A percentile compares a stretch with the other conserved stretches of the same genome.
Evolutionary conservation across 1,140 invertebrate genomes (phyloP).

Genomic region (Olivierus martensii): DNA sequence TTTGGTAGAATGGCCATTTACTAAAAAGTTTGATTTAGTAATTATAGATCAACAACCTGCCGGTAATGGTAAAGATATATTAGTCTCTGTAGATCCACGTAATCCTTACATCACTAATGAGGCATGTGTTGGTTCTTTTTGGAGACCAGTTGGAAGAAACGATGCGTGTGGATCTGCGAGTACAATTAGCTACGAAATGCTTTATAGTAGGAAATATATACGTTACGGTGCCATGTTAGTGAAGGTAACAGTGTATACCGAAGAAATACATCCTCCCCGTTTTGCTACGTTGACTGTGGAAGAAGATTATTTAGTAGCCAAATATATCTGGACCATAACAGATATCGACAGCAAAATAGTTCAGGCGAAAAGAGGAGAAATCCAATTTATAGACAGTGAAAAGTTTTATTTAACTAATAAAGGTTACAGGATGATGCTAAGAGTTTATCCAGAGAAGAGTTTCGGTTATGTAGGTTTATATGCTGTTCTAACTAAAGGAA

Average conservation of each 20-base stretch:
- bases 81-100: conserved; percentile 2
- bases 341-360: conserved; percentile 1
- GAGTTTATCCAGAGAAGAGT: conserved; percentile 7
- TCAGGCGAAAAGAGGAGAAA: background rate
- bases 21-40: conserved; percentile 9
- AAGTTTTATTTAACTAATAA: conserved; percentile 14
- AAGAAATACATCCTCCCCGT: conserved; percentile 8
- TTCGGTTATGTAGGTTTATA: conserved; percentile 2
- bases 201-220: conserved; percentile 14
- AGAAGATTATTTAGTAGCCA: background rate
- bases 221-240: conserved; percentile 10
- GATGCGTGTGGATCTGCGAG: conserved; percentile 8
- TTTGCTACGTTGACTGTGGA: conserved; percentile 5
- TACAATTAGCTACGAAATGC: conserved; percentile 2
- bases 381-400: conserved; percentile 8
- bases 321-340: conserved; percentile 6
- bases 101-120: conserved; percentile 2
- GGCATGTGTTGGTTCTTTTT: conserved; percentile 8
- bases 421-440: conserved; percentile 12
- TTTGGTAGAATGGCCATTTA: conserved; percentile 17
- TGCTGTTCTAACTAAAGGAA: conserved; percentile 5
- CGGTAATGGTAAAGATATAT: background rate
- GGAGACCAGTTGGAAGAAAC: conserved; percentile 11
- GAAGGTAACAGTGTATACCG: conserved; percentile 4
- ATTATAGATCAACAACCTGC: conserved; percentile 7